Conservation (phyloP, 2,888 invertebrate genomes). For the Megastigmus dorsalis region DNA sequence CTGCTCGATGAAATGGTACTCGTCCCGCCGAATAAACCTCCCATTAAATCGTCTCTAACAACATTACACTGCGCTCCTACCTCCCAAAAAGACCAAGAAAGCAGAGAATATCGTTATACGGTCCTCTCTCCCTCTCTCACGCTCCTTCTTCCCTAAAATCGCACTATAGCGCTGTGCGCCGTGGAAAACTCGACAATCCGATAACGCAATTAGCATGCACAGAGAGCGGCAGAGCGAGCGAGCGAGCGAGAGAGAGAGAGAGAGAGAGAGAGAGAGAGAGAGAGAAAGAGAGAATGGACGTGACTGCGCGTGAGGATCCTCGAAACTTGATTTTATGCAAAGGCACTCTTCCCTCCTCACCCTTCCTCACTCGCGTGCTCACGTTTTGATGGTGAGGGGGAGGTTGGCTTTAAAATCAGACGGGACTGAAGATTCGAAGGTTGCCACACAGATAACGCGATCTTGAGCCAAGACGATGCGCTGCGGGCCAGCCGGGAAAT, state of each 20-base stretch:
- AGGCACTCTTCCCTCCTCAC: constrained; percentile 22
- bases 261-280: too few relatives aligned
- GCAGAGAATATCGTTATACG: neutral
- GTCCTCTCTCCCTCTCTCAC: neutral
- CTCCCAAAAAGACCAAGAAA: neutral
- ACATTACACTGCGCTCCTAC: neutral
- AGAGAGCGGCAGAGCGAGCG: constrained; percentile 14
- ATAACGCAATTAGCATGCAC: constrained; percentile 49
- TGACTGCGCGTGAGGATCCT: constrained; percentile 10
- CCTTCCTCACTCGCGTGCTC: neutral
- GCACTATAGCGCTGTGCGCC: neutral
- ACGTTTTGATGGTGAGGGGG: neutral
- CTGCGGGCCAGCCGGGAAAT: constrained; percentile 42
- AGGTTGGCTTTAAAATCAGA: too few relatives aligned
- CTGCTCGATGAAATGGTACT: neutral
- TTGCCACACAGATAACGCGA: constrained; percentile 21
- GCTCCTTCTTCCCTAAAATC: neutral
- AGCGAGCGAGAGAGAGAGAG: neutral
- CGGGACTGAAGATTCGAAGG: constrained; percentile 30
- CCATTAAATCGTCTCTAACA: constrained; percentile 25
- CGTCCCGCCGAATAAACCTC: constrained; percentile 7
- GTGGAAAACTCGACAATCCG: constrained; percentile 35
- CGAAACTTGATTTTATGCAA: constrained; percentile 46
- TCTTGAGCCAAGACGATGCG: constrained; percentile 2
- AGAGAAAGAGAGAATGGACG: constrained; percentile 20